phyloP scores from a whole-genome alignment of 2,797 vertebrate genomes.

The Vespertilio murinus region DNA sequence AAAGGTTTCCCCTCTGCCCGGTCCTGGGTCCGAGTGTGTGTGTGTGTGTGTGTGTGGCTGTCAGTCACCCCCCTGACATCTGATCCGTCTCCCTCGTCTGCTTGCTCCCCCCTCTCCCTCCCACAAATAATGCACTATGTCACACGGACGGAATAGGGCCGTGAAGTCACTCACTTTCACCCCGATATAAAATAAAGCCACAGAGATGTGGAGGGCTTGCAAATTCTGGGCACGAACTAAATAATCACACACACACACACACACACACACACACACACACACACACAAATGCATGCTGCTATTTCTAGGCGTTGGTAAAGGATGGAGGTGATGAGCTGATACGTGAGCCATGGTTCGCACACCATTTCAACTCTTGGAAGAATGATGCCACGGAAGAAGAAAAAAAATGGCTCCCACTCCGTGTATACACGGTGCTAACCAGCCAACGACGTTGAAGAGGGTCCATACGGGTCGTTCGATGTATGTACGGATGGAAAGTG shows the following conservation, averaged over 20 bases:
- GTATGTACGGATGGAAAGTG: background rate
- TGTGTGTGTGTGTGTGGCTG: background rate
- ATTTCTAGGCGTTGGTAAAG: background rate
- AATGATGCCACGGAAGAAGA: background rate
- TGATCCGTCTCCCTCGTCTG: background rate
- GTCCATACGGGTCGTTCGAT: background rate
- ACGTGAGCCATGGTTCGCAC: background rate
- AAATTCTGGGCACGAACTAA: background rate
- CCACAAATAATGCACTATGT: background rate
- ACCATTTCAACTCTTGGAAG: background rate
- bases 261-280: background rate
- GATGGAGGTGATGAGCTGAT: background rate
- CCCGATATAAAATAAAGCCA: slow-evolving; percentile 58
- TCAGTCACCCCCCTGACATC: background rate
- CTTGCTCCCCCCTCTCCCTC: background rate
- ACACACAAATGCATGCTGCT: background rate
- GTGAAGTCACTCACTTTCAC: slow-evolving; percentile 53
- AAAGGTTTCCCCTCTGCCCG: background rate
- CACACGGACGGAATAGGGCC: slow-evolving; percentile 3
- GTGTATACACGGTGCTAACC: background rate
- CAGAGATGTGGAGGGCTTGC: background rate
- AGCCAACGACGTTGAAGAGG: background rate
- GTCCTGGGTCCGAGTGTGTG: background rate
- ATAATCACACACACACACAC: background rate
- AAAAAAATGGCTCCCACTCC: background rate